A percentile compares a stretch with the other conserved stretches of the same genome.
phyloP scores from a whole-genome alignment of 2,113 vertebrate species.

The Dissostichus mawsoni region DNA sequence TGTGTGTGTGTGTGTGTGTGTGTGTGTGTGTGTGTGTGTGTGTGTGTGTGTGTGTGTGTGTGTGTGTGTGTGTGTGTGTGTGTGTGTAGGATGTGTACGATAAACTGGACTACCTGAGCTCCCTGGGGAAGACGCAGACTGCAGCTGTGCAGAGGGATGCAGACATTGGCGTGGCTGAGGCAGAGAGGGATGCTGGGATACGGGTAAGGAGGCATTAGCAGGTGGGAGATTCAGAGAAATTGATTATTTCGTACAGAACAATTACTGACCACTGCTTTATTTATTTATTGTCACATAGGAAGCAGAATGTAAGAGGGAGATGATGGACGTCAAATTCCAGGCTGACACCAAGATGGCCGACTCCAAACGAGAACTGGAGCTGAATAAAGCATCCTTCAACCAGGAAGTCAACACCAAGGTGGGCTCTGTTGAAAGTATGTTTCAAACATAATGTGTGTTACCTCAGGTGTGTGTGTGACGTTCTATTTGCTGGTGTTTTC shows the following conservation, averaged over 20 bases:
- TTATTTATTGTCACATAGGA: conserved; percentile 80
- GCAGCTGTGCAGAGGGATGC: conserved; percentile 94
- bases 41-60: no score
- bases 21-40: conserved; percentile 5
- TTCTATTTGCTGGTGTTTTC: not conserved
- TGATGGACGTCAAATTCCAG: conserved; percentile 94
- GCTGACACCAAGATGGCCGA: conserved; percentile 95
- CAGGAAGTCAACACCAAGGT: conserved; percentile 97
- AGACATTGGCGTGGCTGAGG: conserved; percentile 95
- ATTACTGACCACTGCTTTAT: not conserved
- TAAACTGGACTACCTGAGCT: conserved; percentile 96
- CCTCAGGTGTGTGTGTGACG: not conserved
- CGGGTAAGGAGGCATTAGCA: conserved; percentile 82
- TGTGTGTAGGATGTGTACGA: conserved; percentile 92
- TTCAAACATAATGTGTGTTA: not conserved
- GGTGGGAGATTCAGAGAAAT: not conserved
- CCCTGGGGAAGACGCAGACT: conserved; percentile 95
- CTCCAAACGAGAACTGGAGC: conserved; percentile 92
- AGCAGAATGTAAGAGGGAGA: conserved; percentile 95
- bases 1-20: no score
- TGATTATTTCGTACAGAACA: not conserved
- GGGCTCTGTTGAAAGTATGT: not conserved
- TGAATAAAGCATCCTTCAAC: conserved; percentile 93
- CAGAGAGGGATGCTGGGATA: conserved; percentile 95
- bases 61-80: not conserved